Conservation (phyloP, 2,113 vertebrate species). For the Gadus chalcogrammus region DNA sequence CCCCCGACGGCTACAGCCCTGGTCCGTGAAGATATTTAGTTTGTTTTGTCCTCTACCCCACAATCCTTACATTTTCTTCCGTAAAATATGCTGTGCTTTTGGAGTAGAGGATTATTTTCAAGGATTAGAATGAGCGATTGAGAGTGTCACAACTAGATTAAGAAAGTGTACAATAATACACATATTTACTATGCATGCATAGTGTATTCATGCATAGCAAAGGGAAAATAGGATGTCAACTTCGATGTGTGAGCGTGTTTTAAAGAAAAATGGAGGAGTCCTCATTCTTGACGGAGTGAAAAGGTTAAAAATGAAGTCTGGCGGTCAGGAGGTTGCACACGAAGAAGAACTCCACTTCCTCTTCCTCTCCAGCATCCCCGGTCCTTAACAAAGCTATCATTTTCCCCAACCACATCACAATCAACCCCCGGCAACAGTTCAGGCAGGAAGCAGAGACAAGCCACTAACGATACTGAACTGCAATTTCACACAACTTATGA, state of each 20-base stretch:
- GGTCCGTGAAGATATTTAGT: too few species aligned
- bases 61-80: too few species aligned
- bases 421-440: slow-evolving; percentile 66
- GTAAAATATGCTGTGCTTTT: too few species aligned
- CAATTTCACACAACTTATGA: slow-evolving; percentile 28
- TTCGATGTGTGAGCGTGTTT: background rate
- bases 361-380: slow-evolving; percentile 39
- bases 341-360: slow-evolving; percentile 50
- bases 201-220: too few species aligned
- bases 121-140: too few species aligned
- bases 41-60: too few species aligned
- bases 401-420: slow-evolving; percentile 62
- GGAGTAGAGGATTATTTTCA: too few species aligned
- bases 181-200: too few species aligned
- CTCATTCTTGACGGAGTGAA: background rate
- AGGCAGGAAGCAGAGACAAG: slow-evolving; percentile 37
- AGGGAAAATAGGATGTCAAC: too few species aligned
- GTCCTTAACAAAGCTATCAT: slow-evolving; percentile 47
- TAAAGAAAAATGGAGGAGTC: background rate
- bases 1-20: too few species aligned
- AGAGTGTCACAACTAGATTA: too few species aligned
- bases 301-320: background rate
- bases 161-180: too few species aligned
- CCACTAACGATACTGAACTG: slow-evolving; percentile 47
- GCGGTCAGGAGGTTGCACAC: slow-evolving; percentile 36